Percentiles rank a stretch among this genome's conserved stretches.
These are phyloP conservation scores for Dasyornis broadbenti DNA, from an alignment of 2,113 vertebrate genomes.

Conservation along the genomic window DNA sequence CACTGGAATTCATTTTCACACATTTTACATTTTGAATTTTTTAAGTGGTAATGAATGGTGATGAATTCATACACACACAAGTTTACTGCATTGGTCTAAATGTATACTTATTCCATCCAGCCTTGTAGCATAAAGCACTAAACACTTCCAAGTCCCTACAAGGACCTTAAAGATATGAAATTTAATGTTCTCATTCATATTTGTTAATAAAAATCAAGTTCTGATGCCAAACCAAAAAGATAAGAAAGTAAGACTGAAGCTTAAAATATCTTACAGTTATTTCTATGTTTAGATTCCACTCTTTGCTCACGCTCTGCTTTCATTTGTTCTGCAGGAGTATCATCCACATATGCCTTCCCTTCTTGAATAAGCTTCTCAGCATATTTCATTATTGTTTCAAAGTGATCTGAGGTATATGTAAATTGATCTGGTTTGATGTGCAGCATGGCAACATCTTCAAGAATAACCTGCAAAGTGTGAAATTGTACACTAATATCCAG, in stretches of 20 bases:
- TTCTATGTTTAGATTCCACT: slow-evolving; percentile 83
- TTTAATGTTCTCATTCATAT: background rate
- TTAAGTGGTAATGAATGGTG: background rate
- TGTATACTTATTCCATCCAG: background rate
- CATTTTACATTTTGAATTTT: background rate
- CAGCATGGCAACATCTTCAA: slow-evolving; percentile 95
- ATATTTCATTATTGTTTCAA: slow-evolving; percentile 84
- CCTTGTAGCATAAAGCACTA: background rate
- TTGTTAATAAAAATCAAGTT: background rate
- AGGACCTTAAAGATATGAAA: background rate
- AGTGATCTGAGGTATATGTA: slow-evolving; percentile 97
- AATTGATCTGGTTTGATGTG: slow-evolving; percentile 96
- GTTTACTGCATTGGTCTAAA: background rate
- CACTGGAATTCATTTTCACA: background rate
- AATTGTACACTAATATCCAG: background rate
- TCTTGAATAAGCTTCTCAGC: slow-evolving; percentile 89
- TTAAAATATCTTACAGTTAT: slow-evolving; percentile 81
- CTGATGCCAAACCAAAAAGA: background rate
- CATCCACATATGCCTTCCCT: slow-evolving; percentile 92
- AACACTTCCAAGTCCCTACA: background rate
- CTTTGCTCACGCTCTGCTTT: slow-evolving; percentile 94
- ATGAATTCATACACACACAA: background rate
- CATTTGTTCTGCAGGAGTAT: slow-evolving; percentile 94
- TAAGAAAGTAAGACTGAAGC: background rate
- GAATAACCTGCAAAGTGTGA: slow-evolving; percentile 82